Base-by-base conservation (phyloP, 2,797 vertebrate species). In the Cottoperca gobio region DNA sequence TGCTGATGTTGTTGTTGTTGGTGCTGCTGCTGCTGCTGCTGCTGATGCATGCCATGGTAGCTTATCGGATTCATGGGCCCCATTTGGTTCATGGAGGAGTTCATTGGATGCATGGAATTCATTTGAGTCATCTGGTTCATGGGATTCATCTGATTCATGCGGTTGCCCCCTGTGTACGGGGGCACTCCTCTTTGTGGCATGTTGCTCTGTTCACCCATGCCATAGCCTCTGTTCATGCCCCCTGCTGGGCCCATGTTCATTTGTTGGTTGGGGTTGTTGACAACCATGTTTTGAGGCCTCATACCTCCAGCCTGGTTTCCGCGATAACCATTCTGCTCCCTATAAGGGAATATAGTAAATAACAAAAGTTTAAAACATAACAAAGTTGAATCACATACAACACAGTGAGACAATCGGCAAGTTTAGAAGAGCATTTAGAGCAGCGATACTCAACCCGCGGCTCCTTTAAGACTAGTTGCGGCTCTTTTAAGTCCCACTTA, bases 301-400 rank as follows among this genome's bases (percentile, higher is more conserved):
- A 97, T 86, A 66, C 92, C 95, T 73, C 88, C 95, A 79, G 84
- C 95, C 37, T 96, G 94, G 89, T 95, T 97, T 73, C 95, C 92
- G 74, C 97, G 95, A 87, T 96, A 99, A 80, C 95, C 94, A 88
- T 96, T 98, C 84, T 96, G 97, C 81, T 99, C 98, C 91, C 98
- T 99, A 86, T 13, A 91, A 14, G 26, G 48, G 43, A 72, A 78
- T 1, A 52, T 2, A 0, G n/a, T 3, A 17, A 55, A 65, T 5
- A 19, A 21, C 3, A 19, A 48, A 14, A 33, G 48, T 21, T 33
- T 2, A 50, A 43, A 55, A 24, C 6, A 37, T 1, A 67, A 53
- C 1, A 35, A 26, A 8, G n/a, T n/a, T 24, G 8, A 10, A 19
- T 16, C 21, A 68, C 0, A 62, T 16, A 39, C 2, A 67, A n/a